Conservation (phyloP, 1,140 invertebrate genomes). For the Laupala kohalensis region DNA sequence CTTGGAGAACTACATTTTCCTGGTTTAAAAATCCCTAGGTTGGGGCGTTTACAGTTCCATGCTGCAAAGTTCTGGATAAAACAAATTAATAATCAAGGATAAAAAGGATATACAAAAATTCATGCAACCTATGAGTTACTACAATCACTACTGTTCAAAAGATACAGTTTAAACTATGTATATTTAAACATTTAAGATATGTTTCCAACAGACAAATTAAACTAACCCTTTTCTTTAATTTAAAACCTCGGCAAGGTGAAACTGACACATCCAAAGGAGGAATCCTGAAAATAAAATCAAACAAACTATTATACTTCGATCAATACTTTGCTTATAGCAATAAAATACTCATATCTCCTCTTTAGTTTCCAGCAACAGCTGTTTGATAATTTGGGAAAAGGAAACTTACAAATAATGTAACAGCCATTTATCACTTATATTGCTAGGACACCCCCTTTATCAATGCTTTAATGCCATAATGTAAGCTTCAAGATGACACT, state of each 20-base stretch:
- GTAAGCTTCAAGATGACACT: neutral
- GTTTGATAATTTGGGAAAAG: neutral
- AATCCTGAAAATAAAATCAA: neutral
- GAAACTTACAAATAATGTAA: neutral
- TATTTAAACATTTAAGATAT: neutral
- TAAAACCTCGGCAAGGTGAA: neutral
- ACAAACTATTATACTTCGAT: neutral
- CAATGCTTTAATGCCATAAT: neutral
- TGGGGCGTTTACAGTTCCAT: neutral
- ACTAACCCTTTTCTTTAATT: neutral
- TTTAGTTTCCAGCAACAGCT: neutral
- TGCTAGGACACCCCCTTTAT: neutral
- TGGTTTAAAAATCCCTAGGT: neutral
- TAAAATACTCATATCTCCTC: neutral
- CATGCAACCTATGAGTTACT: neutral
- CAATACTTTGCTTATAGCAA: neutral
- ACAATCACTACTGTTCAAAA: neutral
- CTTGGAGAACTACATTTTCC: conserved; percentile 1
- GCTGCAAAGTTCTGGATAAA: neutral
- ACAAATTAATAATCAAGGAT: neutral
- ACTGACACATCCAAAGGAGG: conserved; percentile 4
- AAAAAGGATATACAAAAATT: neutral
- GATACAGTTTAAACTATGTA: neutral
- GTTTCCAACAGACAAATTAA: neutral
- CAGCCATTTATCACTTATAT: neutral